Evolutionary conservation across 2,888 invertebrate genomes (phyloP).

Genomic region (Tipula vernalis): DNA sequence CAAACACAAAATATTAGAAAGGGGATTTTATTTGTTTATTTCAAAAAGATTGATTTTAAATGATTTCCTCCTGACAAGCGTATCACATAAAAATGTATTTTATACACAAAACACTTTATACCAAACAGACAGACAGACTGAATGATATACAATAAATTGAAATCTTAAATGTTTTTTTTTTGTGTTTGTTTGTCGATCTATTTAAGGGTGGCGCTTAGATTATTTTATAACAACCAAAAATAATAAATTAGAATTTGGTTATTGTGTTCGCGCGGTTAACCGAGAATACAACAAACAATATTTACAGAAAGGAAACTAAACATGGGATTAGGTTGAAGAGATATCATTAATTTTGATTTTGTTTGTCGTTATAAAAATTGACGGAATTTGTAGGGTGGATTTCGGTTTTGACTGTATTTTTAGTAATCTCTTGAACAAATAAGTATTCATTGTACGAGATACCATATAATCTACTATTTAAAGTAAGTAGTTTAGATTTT

Average conservation of each 20-base stretch:
- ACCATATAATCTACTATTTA: background rate
- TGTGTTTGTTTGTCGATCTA: background rate
- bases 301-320: background rate
- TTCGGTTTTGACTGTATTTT: background rate
- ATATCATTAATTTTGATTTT: background rate
- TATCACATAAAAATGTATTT: background rate
- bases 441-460: background rate
- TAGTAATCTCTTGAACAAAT: background rate
- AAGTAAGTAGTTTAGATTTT: background rate
- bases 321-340: background rate
- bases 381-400: background rate
- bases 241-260: background rate
- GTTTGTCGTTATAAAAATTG: background rate
- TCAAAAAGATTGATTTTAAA: background rate
- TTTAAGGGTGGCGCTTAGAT: background rate
- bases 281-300: background rate
- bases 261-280: background rate
- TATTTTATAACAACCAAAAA: background rate
- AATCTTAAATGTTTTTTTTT: background rate
- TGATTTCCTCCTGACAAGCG: background rate
- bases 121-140: background rate
- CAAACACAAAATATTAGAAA: background rate
- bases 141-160: background rate
- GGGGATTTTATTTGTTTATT: background rate
- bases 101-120: background rate